Evolutionary conservation across 2,888 invertebrate genomes (phyloP), one percentile per base, ranked within the genome.

Genomic region (Augochlorella aurata): DNA sequence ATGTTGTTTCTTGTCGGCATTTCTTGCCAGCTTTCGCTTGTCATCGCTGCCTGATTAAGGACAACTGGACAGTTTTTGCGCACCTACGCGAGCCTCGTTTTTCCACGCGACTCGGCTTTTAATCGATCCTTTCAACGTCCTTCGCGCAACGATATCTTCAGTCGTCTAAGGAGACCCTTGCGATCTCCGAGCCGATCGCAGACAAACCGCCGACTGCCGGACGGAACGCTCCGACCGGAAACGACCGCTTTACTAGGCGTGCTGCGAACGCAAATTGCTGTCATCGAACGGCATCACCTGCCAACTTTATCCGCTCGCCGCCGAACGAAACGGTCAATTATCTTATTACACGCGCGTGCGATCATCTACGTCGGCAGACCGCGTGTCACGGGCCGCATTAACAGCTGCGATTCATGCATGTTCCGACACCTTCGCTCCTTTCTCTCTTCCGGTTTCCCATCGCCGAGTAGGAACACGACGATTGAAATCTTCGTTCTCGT

Each of bases 281-380:
- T 88, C 88, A 78, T 87, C 87, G 81, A 54, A 63, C 70, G 74
- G 81, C 73, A 80, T 83, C 79, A 76, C 84, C 74, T 79, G 86
- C 82, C 76, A 76, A 65, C 82, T 81, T 74, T 76, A 81, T 88
- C 71, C 71, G 50, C 61, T 72, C 74, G 69, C 47, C 75, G 58
- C 50, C 82, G 77, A 79, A 75, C 79, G 76, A 79, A 86, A 86
- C 86, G 83, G 77, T 72, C 85, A 88, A 89, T 90, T 88, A 90
- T 82, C 80, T 88, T 86, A 82, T 90, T 85, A 88, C 68, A 73
- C 50, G 61, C 24, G 78, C 24, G 78, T 63, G 70, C 65, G 63
- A 61, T 14, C 63, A 50, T 75, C 66, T 73, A 61, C 70, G 5
- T 24, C 73, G 73, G 49, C 66, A 54, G 61, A 49, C 77, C 74